Conservation (phyloP, 2,797 vertebrate species). For the Cuculus canorus region DNA sequence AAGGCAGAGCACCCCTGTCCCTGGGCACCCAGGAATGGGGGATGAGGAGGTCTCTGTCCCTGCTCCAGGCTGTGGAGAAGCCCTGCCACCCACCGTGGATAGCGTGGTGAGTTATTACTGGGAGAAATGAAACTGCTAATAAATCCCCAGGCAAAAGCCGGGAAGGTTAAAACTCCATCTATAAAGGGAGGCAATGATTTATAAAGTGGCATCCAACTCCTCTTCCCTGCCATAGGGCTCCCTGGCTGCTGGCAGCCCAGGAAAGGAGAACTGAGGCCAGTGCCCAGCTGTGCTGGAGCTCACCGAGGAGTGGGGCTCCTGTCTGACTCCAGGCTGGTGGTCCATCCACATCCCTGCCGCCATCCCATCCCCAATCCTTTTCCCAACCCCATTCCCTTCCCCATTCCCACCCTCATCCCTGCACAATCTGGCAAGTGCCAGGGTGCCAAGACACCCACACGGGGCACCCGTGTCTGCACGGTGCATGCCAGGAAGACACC, state of each 20-base stretch:
- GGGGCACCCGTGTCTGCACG: too few species aligned
- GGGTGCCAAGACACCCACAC: too few species aligned
- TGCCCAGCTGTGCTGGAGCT: background rate
- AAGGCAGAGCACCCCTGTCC: background rate
- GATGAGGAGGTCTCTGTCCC: background rate
- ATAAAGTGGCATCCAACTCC: constrained; percentile 43
- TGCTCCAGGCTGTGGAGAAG: fast-evolving
- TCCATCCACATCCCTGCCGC: too few species aligned
- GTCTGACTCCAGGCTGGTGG: background rate
- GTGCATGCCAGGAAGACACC: too few species aligned
- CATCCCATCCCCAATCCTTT: too few species aligned
- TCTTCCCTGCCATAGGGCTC: background rate
- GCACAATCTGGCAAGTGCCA: too few species aligned
- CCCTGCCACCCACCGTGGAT: background rate
- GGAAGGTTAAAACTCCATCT: constrained; percentile 66
- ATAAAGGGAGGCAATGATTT: constrained; percentile 57
- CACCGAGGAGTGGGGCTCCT: fast-evolving
- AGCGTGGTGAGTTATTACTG: constrained; percentile 63
- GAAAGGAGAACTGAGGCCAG: fast-evolving
- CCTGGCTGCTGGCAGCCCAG: fast-evolving
- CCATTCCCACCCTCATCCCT: too few species aligned
- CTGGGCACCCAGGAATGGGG: background rate
- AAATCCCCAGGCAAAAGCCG: constrained; percentile 68
- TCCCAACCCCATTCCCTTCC: too few species aligned
- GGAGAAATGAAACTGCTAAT: constrained; percentile 67